Percentiles rank a stretch among this genome's conserved stretches.
These are phyloP conservation scores for Bibio marci DNA, from an alignment of 2,888 invertebrate species.

Conservation along the genomic window DNA sequence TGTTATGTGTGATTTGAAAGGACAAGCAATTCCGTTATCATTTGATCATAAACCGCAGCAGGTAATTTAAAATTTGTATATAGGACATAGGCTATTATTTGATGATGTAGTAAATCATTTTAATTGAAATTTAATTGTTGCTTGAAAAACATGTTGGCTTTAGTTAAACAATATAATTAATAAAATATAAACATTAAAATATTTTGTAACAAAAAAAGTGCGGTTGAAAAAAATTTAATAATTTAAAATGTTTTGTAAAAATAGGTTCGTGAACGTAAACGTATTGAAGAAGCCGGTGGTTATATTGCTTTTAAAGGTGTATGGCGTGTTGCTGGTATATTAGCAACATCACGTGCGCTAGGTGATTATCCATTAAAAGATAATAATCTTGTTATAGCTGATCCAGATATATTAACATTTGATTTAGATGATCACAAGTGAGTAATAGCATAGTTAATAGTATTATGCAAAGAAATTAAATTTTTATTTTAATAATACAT, in stretches of 20 bases:
- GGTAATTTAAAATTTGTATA: no score
- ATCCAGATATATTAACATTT: slow-evolving; percentile 87
- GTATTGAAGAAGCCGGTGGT: slow-evolving; percentile 90
- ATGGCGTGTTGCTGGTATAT: slow-evolving; percentile 88
- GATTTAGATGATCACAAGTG: slow-evolving; percentile 64
- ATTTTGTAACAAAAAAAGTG: no score
- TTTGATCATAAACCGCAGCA: slow-evolving; percentile 96
- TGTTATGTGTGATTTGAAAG: slow-evolving; percentile 83
- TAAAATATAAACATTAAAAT: no score
- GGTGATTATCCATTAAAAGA: slow-evolving; percentile 93
- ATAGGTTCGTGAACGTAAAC: slow-evolving; percentile 70
- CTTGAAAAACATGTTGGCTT: no score
- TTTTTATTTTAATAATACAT: no score
- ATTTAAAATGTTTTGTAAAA: slow-evolving; percentile 8
- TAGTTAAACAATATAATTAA: no score
- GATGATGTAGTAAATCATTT: no score
- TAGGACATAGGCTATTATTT: no score
- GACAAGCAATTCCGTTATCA: slow-evolving; percentile 79
- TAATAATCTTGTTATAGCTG: slow-evolving; percentile 82
- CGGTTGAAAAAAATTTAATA: no score
- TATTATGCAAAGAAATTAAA: no score
- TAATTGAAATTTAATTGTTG: no score
- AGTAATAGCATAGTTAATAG: no score
- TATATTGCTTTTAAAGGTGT: slow-evolving; percentile 91
- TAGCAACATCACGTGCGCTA: slow-evolving; percentile 85